Conservation (phyloP, 2,888 invertebrate genomes). For the Cataglyphis cursor region DNA sequence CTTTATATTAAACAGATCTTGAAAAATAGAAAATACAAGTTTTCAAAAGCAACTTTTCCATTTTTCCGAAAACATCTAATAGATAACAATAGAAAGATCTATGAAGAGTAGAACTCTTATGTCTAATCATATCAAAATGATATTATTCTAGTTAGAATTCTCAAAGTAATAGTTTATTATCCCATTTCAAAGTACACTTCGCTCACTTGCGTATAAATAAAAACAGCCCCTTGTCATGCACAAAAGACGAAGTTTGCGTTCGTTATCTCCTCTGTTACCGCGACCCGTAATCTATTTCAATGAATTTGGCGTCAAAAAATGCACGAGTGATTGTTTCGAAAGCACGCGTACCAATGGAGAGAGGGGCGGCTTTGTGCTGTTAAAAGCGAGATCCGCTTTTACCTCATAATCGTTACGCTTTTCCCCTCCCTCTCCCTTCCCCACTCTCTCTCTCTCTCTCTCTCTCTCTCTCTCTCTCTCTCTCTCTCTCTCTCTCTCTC, state of each 20-base stretch:
- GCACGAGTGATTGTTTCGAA: constrained; percentile 48
- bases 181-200: background rate
- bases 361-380: constrained; percentile 61
- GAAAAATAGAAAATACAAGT: background rate
- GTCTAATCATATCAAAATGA: background rate
- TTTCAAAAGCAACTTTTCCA: background rate
- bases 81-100: background rate
- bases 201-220: background rate
- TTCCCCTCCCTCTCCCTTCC: constrained; percentile 16
- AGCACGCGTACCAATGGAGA: constrained; percentile 14
- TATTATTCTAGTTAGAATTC: background rate
- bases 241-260: background rate
- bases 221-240: background rate
- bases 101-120: background rate
- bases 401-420: constrained; percentile 61
- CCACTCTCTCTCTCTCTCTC: constrained; percentile 17
- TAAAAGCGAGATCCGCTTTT: constrained; percentile 69
- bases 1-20: background rate
- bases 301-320: constrained; percentile 53
- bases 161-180: background rate
- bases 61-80: background rate
- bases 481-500: background rate
- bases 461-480: background rate
- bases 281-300: constrained; percentile 50
- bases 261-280: constrained; percentile 26